These are phyloP conservation scores for Anarrhichthys ocellatus DNA, from an alignment of 2,113 vertebrate genomes.

Conservation along the genomic window DNA sequence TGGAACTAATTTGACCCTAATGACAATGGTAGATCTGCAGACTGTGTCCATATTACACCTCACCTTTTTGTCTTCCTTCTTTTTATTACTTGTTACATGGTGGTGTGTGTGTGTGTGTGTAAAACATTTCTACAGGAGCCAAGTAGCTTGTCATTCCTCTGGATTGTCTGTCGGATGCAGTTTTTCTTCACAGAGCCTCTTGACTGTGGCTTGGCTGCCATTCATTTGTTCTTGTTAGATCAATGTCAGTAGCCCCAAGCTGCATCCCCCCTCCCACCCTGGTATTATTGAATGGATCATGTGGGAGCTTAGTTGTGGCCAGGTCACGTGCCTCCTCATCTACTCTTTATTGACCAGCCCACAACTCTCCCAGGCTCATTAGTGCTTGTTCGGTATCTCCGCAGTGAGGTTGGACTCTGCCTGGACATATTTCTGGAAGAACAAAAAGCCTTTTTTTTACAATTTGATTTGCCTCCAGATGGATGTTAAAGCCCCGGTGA, in stretches of 20 bases:
- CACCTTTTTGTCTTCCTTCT: slow-evolving; percentile 14
- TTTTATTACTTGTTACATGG: background rate
- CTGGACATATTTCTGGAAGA: slow-evolving; percentile 40
- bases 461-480: slow-evolving; percentile 32
- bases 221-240: slow-evolving; percentile 53
- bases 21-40: slow-evolving; percentile 26
- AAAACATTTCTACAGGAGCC: background rate
- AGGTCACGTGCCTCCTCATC: slow-evolving; percentile 50
- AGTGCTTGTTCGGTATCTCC: slow-evolving; percentile 37
- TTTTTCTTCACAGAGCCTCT: slow-evolving; percentile 39
- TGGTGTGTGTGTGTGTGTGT: background rate
- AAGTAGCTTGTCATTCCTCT: background rate
- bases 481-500: slow-evolving; percentile 4
- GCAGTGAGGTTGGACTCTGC: slow-evolving; percentile 4
- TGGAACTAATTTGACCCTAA: slow-evolving; percentile 40
- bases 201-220: slow-evolving; percentile 41
- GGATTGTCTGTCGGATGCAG: slow-evolving; percentile 10
- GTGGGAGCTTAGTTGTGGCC: slow-evolving; percentile 39
- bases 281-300: slow-evolving; percentile 68
- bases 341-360: slow-evolving; percentile 59
- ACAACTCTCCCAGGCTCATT: slow-evolving; percentile 59
- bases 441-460: slow-evolving; percentile 33
- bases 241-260: slow-evolving; percentile 51
- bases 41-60: background rate
- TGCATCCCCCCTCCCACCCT: slow-evolving; percentile 27